Evolutionary conservation across 92 coral and sea anemone genomes (phyloP).

Genomic region (Parazoanthus darwini): DNA sequence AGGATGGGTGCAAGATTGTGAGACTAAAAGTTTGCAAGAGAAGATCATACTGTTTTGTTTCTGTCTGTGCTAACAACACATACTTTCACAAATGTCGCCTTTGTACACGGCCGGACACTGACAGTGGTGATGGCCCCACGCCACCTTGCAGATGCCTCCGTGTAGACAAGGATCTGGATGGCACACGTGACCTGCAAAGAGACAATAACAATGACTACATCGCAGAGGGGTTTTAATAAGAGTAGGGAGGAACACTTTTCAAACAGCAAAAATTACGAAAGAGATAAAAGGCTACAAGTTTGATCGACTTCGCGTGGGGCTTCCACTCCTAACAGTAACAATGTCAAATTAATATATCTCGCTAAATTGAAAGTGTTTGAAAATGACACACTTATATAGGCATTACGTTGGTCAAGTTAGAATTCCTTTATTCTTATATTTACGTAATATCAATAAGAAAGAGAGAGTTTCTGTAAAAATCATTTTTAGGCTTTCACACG

Average conservation of each 20-base stretch:
- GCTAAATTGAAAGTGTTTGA: neutral
- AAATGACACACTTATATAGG: neutral
- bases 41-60: neutral
- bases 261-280: too few species aligned
- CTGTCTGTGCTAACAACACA: slow-evolving; percentile 9
- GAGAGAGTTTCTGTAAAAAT: neutral
- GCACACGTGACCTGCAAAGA: slow-evolving; percentile 84
- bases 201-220: neutral
- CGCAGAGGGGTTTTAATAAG: too few species aligned
- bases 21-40: neutral
- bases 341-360: too few species aligned
- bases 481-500: neutral
- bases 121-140: slow-evolving; percentile 89
- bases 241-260: too few species aligned
- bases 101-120: slow-evolving; percentile 85
- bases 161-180: slow-evolving; percentile 95
- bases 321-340: too few species aligned
- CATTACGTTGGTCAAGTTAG: neutral
- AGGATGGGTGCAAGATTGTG: too few species aligned
- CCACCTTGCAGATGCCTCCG: slow-evolving; percentile 86
- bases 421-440: neutral
- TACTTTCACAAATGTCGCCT: slow-evolving; percentile 94
- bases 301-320: too few species aligned
- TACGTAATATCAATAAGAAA: too few species aligned
- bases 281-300: too few species aligned